These are phyloP conservation scores for Apamea anceps DNA, from an alignment of 2,888 invertebrate species.

Conservation along the genomic window DNA sequence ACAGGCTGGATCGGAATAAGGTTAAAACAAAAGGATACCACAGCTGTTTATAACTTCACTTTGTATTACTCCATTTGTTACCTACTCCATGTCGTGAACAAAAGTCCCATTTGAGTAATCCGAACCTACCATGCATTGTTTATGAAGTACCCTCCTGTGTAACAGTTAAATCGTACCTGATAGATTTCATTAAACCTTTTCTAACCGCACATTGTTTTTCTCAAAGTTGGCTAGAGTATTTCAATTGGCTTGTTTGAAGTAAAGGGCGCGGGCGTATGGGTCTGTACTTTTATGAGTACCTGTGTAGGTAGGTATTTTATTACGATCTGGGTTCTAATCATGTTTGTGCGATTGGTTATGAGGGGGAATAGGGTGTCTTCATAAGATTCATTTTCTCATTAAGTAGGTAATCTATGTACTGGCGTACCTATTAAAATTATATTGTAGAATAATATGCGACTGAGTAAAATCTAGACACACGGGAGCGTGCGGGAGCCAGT, in stretches of 20 bases:
- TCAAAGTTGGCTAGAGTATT: constrained; percentile 59
- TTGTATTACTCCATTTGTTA: constrained; percentile 17
- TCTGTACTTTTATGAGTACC: background rate
- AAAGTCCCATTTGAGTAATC: constrained; percentile 54
- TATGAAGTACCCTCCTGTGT: constrained; percentile 59
- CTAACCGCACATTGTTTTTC: constrained; percentile 63
- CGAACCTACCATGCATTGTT: constrained; percentile 62
- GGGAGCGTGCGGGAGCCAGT: too few species aligned
- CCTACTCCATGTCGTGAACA: constrained; percentile 28
- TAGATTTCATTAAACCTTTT: constrained; percentile 64
- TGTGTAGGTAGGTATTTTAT: constrained; percentile 29
- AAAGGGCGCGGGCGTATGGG: background rate
- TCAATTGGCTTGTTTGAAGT: constrained; percentile 59
- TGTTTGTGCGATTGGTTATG: constrained; percentile 5
- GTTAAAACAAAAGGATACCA: background rate
- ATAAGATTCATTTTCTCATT: background rate
- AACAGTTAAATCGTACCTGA: constrained; percentile 62
- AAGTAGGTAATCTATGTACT: background rate
- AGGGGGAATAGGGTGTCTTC: background rate
- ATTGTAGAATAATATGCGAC: background rate
- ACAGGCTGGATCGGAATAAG: background rate
- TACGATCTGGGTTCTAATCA: constrained; percentile 1
- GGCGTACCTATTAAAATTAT: background rate
- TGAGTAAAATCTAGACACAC: too few species aligned
- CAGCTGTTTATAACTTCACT: background rate